A percentile compares a stretch with the other conserved stretches of the same genome.
Evolutionary conservation across 1,140 invertebrate species (phyloP).

Genomic region (Cataglyphis hispanica): DNA sequence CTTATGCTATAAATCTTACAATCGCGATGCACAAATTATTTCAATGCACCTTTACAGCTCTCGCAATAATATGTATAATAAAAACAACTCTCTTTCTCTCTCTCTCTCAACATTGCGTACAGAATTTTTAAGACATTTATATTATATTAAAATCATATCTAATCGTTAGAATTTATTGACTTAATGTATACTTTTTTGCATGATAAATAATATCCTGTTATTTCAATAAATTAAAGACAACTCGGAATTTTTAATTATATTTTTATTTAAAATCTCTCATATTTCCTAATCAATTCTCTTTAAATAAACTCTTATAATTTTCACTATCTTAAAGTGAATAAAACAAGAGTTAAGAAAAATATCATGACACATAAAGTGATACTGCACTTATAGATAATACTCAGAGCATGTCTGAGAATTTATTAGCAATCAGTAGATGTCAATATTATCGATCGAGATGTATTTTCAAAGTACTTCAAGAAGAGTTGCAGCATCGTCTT

Average conservation of each 20-base stretch:
- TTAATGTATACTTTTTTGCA: background rate
- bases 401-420: slow-evolving; percentile 26
- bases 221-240: background rate
- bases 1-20: slow-evolving; percentile 42
- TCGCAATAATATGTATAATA: background rate
- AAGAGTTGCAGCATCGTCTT: slow-evolving; percentile 53
- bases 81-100: background rate
- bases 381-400: slow-evolving; percentile 32
- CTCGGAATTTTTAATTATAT: background rate
- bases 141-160: slow-evolving; percentile 1
- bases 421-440: slow-evolving; percentile 53
- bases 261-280: slow-evolving; percentile 1
- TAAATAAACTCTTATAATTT: background rate
- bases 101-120: background rate
- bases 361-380: slow-evolving; percentile 8
- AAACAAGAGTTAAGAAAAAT: slow-evolving; percentile 4
- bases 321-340: background rate
- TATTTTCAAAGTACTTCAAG: slow-evolving; percentile 53
- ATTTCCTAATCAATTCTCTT: background rate
- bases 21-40: slow-evolving; percentile 58
- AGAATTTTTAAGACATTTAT: slow-evolving; percentile 33
- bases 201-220: background rate
- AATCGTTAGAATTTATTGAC: background rate
- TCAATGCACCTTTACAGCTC: slow-evolving; percentile 27
- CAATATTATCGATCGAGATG: slow-evolving; percentile 49